Conservation (phyloP, 1,140 invertebrate species). For the Ceratina calcarata region DNA sequence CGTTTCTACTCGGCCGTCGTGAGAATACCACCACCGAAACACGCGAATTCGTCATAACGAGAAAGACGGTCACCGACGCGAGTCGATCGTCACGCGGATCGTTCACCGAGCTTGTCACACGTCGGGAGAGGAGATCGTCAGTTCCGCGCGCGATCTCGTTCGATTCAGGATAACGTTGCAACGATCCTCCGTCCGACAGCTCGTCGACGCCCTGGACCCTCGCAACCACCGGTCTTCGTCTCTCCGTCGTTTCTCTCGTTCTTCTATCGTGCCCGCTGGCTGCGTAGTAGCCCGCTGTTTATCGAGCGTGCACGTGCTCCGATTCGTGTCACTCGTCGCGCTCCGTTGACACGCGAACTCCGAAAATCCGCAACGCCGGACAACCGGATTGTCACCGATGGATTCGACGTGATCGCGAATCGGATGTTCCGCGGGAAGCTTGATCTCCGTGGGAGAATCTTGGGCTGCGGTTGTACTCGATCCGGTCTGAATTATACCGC, state of each 20-base stretch:
- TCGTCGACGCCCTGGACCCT: slow-evolving; percentile 52
- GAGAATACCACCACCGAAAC: too few species aligned
- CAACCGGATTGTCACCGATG: background rate
- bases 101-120: background rate
- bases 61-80: too few species aligned
- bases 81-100: background rate
- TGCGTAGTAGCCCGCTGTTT: slow-evolving; percentile 37
- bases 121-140: background rate
- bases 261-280: background rate
- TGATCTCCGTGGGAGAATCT: background rate
- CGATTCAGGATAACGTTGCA: background rate
- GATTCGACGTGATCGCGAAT: background rate
- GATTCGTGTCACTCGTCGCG: background rate
- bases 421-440: slow-evolving; percentile 11
- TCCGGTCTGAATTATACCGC: background rate
- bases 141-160: slow-evolving; percentile 7
- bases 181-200: background rate
- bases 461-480: background rate
- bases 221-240: too few species aligned
- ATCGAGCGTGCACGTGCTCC: slow-evolving; percentile 58
- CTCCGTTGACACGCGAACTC: slow-evolving; percentile 13
- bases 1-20: background rate
- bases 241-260: slow-evolving; percentile 3
- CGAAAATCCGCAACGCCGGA: background rate
- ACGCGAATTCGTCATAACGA: too few species aligned